Percentiles rank a stretch among this genome's conserved stretches.
phyloP scores from a whole-genome alignment of 1,140 invertebrate genomes.

The Sarcophaga peregrina region DNA sequence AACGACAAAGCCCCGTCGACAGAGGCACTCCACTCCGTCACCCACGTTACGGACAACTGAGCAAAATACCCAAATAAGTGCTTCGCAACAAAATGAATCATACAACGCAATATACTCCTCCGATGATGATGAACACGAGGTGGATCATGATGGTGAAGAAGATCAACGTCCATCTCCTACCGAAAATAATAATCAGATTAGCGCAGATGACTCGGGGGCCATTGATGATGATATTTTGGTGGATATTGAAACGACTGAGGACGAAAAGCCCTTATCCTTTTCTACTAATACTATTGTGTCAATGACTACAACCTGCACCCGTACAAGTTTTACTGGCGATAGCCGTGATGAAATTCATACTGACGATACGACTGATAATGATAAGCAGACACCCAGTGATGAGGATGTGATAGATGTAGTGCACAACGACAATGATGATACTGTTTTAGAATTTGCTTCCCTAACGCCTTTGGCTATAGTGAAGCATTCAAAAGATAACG shows the following conservation, averaged over 20 bases:
- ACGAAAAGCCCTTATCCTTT: constrained; percentile 56
- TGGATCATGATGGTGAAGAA: background rate
- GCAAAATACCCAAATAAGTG: background rate
- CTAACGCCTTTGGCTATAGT: background rate
- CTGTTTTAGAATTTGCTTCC: background rate
- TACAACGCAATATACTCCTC: background rate
- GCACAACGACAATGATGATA: background rate
- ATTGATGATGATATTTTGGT: constrained; percentile 73
- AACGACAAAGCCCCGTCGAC: constrained; percentile 49
- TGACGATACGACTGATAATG: background rate
- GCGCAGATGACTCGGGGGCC: constrained; percentile 70
- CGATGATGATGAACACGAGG: background rate
- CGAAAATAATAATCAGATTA: constrained; percentile 62
- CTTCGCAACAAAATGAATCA: background rate
- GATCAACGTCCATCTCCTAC: background rate
- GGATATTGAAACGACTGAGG: constrained; percentile 73
- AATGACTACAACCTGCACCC: background rate
- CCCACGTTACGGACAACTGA: background rate
- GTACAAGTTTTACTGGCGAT: background rate
- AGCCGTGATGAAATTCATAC: background rate
- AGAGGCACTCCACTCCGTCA: background rate
- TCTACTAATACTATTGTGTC: background rate
- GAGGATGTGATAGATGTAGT: background rate
- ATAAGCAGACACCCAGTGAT: background rate
- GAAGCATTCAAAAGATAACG: background rate